A percentile compares a stretch with the other conserved stretches of the same genome.
Evolutionary conservation across 2,888 invertebrate species (phyloP).

Genomic region (Mimachlamys varia): DNA sequence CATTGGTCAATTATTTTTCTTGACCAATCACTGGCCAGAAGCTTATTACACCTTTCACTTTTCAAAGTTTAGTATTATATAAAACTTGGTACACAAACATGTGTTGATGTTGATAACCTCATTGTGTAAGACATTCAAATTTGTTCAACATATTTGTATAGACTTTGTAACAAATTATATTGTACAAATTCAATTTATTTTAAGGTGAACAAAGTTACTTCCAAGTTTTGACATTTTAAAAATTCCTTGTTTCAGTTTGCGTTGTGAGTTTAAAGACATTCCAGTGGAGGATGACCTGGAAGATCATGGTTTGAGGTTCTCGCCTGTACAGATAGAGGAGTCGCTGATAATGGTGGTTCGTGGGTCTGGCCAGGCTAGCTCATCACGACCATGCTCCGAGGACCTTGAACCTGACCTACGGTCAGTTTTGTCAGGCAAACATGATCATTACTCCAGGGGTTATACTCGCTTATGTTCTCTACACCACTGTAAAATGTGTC

Average conservation of each 20-base stretch:
- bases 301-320: conserved; percentile 65
- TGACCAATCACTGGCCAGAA: too few species aligned
- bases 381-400: conserved; percentile 89
- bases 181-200: too few species aligned
- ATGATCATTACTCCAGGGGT: not conserved
- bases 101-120: too few species aligned
- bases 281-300: conserved; percentile 80
- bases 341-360: conserved; percentile 83
- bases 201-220: too few species aligned
- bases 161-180: too few species aligned
- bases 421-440: conserved; percentile 80
- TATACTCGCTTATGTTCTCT: not conserved
- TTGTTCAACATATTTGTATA: too few species aligned
- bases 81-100: too few species aligned
- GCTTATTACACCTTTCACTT: too few species aligned
- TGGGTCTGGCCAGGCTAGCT: conserved; percentile 72
- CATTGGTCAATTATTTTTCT: too few species aligned
- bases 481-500: not conserved
- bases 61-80: too few species aligned
- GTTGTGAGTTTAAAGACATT: conserved; percentile 93
- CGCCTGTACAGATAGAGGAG: conserved; percentile 82
- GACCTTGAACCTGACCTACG: conserved; percentile 92
- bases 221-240: not conserved
- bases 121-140: too few species aligned
- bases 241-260: conserved; percentile 84